These are phyloP conservation scores for Machaerirhynchus nigripectus DNA, from an alignment of 2,113 vertebrate species.

Conservation along the genomic window DNA sequence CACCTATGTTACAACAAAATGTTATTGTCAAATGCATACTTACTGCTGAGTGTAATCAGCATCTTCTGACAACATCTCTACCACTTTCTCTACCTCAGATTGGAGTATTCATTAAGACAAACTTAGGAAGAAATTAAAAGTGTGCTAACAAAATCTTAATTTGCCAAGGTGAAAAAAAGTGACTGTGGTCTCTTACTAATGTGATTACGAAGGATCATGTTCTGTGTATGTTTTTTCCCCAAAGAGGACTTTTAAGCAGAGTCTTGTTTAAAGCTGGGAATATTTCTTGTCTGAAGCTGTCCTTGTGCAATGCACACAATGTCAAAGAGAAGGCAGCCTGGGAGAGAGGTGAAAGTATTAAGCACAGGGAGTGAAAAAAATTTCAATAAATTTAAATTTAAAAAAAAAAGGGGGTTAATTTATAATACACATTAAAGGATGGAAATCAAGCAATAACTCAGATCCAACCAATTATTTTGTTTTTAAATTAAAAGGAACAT, in stretches of 20 bases:
- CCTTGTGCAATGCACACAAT: constrained; percentile 59
- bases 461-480: background rate
- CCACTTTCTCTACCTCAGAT: constrained; percentile 42
- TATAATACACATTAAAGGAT: background rate
- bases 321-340: constrained; percentile 39
- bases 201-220: constrained; percentile 50
- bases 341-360: constrained; percentile 6
- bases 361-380: background rate
- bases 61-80: constrained; percentile 29
- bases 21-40: constrained; percentile 12
- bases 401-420: background rate
- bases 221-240: constrained; percentile 42
- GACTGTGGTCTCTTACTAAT: constrained; percentile 43
- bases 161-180: constrained; percentile 58
- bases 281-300: constrained; percentile 55
- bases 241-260: constrained; percentile 62
- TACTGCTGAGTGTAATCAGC: constrained; percentile 41
- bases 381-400: background rate
- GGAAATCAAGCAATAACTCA: background rate
- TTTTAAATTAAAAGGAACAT: background rate
- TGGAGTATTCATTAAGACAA: constrained; percentile 53
- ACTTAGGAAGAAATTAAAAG: constrained; percentile 48
- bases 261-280: constrained; percentile 51
- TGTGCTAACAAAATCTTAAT: constrained; percentile 52
- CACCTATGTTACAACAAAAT: background rate